phyloP scores from a whole-genome alignment of 2,797 vertebrate species.

The Dendrocincla tyrannina region DNA sequence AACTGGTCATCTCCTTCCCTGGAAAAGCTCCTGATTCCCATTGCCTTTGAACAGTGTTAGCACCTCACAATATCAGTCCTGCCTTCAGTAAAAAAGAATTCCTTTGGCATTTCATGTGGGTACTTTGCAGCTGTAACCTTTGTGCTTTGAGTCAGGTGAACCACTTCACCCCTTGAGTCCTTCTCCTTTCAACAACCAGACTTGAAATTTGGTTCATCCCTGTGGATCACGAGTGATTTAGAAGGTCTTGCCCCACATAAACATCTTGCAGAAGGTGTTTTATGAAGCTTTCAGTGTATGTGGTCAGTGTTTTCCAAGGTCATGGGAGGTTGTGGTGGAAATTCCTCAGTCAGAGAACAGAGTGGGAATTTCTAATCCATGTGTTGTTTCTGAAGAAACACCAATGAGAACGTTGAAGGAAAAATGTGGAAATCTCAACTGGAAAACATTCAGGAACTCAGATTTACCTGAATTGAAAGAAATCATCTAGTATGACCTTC shows the following conservation, averaged over 20 bases:
- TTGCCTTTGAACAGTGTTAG: neutral
- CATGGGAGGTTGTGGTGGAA: neutral
- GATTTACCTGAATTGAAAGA: neutral
- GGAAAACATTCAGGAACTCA: neutral
- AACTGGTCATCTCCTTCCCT: neutral
- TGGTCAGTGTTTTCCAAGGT: neutral
- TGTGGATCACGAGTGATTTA: neutral
- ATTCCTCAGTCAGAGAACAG: neutral
- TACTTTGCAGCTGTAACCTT: neutral
- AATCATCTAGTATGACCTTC: neutral
- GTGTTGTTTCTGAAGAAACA: neutral
- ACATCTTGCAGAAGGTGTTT: neutral
- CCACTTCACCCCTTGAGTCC: neutral
- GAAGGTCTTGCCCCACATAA: neutral
- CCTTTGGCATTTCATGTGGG: neutral
- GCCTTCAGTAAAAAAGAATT: slow-evolving; percentile 19
- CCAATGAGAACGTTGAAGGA: neutral
- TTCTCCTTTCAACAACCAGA: neutral
- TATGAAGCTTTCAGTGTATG: fast-evolving
- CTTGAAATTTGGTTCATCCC: neutral
- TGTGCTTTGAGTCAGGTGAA: neutral
- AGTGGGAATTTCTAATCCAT: neutral
- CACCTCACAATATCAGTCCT: neutral
- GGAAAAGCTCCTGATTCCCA: neutral
- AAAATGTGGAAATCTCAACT: neutral